phyloP scores from a whole-genome alignment of 2,113 vertebrate genomes.

The Procavia capensis region DNA sequence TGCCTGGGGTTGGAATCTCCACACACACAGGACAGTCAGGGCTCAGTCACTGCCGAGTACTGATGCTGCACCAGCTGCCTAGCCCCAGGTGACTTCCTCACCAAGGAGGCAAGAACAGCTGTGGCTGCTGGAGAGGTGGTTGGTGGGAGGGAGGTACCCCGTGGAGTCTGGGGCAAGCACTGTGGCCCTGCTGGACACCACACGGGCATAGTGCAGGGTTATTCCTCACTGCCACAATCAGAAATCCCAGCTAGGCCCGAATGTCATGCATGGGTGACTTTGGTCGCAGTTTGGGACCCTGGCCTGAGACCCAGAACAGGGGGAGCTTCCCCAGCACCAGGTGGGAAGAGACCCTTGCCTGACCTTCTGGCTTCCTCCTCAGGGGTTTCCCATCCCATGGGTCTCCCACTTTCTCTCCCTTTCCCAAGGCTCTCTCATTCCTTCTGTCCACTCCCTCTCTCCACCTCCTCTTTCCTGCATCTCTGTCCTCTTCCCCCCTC shows the following conservation, averaged over 20 bases:
- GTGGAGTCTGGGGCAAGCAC: too few relatives aligned
- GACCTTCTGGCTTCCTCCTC: not conserved
- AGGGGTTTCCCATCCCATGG: too few relatives aligned
- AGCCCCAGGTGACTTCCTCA: not conserved
- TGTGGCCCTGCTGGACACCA: not conserved
- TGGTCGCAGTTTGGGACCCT: not conserved
- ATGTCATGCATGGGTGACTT: not conserved
- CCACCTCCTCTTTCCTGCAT: too few relatives aligned
- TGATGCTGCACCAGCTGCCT: not conserved
- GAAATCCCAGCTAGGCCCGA: not conserved
- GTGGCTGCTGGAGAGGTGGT: not conserved
- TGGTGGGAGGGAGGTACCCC: not conserved
- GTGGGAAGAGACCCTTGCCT: not conserved
- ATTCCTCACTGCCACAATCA: not conserved
- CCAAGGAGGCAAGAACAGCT: not conserved
- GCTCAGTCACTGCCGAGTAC: not conserved
- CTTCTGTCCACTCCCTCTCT: not conserved
- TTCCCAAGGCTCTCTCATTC: not conserved
- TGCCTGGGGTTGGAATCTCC: not conserved
- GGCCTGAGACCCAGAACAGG: not conserved
- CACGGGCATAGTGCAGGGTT: not conserved
- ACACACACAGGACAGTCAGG: not conserved
- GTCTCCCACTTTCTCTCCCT: not conserved
- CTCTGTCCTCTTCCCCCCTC: too few relatives aligned
- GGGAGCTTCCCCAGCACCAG: not conserved